Base-by-base conservation (phyloP, 2,888 invertebrate genomes). In the Pseudococcus viburni region DNA sequence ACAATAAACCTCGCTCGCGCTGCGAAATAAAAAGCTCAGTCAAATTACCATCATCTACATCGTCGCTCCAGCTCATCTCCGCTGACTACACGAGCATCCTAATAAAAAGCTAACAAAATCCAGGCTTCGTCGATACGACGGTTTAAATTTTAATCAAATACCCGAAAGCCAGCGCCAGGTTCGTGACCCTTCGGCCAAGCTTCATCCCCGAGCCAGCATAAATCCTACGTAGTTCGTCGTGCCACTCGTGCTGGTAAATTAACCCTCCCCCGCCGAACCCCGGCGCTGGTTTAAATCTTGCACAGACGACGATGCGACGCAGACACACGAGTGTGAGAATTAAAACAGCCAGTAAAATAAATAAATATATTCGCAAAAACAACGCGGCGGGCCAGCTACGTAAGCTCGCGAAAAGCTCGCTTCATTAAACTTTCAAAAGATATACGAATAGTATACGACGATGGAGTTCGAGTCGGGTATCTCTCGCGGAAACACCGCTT, bases 391-490 rank as follows among this genome's bases (percentile, higher is more conserved):
- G 8, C 19, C 59, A 19, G 59, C 7, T 6, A n/a, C 7, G 26
- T 33, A 33, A 33, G 26, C n/a, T 59, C 5, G 59, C 59, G 59
- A 19, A 73, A 73, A 73, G 33, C 68, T 73, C 68, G 68, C 26
- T 73, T 73, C 68, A 73, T 73, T 73, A 73, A 73, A 73, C 33
- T 73, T 73, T 73, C 68, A 73, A 26, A 73, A 73, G 68, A 73
- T 73, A 73, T 73, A 22, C 22, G 64, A 11, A 15, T 22, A 33
- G 26, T 33, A 33, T 26, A 15, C 33, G 26, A 73, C 22, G 64
- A 22, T 11, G 7, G 3, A 8, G 22, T 64, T 22, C 9, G 64
- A 9, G 64, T 33, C 26, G 26, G 26, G 26, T 33, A 33, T 33
- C 9, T 64, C 19, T 64, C 22, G 64, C 55, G 55, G 55, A 55